phyloP scores from a whole-genome alignment of 2,797 vertebrate species.

The Pipistrellus pipistrellus region DNA sequence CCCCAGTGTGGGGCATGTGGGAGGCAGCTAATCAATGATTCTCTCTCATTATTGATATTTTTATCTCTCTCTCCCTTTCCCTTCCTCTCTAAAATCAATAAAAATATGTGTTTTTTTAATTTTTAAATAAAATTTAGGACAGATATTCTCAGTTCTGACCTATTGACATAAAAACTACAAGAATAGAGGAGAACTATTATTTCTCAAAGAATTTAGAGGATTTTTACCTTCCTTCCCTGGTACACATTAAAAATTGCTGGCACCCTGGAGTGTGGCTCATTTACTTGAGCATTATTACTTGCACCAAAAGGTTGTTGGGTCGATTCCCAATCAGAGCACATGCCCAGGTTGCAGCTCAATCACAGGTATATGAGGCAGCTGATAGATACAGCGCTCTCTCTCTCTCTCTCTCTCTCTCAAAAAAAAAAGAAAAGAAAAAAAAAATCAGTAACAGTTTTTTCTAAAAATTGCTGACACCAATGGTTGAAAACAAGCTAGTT shows the following conservation, averaged over 20 bases:
- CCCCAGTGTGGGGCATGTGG: too few relatives aligned
- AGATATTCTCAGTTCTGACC: background rate
- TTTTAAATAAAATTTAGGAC: conserved; percentile 18
- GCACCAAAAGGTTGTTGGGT: background rate
- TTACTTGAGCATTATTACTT: background rate
- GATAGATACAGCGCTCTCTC: background rate
- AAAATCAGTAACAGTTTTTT: background rate
- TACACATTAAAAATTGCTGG: background rate
- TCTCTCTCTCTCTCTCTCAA: background rate
- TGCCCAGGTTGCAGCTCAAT: background rate
- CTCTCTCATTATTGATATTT: too few relatives aligned
- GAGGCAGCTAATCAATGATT: too few relatives aligned
- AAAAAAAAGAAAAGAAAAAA: background rate
- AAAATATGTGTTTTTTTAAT: too few relatives aligned
- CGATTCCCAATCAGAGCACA: background rate
- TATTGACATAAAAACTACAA: background rate
- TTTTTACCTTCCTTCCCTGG: background rate
- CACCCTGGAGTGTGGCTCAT: background rate
- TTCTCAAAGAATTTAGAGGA: background rate
- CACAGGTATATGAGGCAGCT: background rate
- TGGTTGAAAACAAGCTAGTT: conserved; percentile 1
- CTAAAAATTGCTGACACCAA: background rate
- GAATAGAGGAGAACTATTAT: background rate
- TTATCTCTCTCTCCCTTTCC: too few relatives aligned
- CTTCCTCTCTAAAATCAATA: too few relatives aligned